phyloP scores from a whole-genome alignment of 2,113 vertebrate genomes.

The Gnathochromis pfefferi region DNA sequence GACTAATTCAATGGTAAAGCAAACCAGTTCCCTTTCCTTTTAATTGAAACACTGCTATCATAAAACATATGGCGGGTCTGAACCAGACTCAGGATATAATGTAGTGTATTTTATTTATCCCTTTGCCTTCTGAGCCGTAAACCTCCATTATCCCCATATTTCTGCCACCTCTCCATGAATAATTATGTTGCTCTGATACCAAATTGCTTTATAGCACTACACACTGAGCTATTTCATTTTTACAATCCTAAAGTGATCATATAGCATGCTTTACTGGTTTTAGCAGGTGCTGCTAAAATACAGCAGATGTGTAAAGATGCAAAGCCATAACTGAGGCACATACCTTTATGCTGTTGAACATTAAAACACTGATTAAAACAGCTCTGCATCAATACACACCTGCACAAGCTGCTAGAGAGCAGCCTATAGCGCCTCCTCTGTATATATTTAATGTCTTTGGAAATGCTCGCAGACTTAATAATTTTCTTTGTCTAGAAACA shows the following conservation, averaged over 20 bases:
- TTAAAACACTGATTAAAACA: not conserved
- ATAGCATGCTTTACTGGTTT: not conserved
- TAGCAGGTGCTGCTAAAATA: not conserved
- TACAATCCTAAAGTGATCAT: not conserved
- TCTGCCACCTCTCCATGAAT: not conserved
- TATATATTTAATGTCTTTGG: not conserved
- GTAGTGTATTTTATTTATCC: not conserved
- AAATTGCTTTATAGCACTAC: not conserved
- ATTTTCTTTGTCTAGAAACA: conserved; percentile 66
- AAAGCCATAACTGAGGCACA: not conserved
- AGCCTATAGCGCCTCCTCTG: not conserved
- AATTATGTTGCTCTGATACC: not conserved
- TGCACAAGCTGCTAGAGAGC: not conserved
- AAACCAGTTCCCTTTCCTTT: not conserved
- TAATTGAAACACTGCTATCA: not conserved
- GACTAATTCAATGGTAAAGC: not conserved
- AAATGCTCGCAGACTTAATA: conserved; percentile 26
- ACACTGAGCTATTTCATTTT: not conserved
- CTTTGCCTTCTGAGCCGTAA: not conserved
- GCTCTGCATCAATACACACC: not conserved
- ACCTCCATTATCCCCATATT: not conserved
- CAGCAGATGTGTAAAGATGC: not conserved
- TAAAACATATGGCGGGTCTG: not conserved
- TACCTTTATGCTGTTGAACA: not conserved
- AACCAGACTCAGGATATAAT: not conserved